A percentile compares a stretch with the other conserved stretches of the same genome.
These are phyloP conservation scores for Neotoxoptera formosana DNA, from an alignment of 1,140 invertebrate genomes.

Conservation along the genomic window DNA sequence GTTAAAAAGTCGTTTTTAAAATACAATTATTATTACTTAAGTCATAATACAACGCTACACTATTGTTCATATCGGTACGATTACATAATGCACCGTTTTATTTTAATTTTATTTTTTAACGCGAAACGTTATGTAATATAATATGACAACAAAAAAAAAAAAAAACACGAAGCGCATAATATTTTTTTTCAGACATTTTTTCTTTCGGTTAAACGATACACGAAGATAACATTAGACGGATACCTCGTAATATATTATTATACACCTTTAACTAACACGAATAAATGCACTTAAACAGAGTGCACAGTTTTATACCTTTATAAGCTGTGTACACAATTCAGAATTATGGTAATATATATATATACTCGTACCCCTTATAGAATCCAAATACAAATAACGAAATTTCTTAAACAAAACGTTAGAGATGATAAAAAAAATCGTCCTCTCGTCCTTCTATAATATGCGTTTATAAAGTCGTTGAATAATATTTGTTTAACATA, in stretches of 20 bases:
- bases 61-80: background rate
- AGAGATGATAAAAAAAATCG: background rate
- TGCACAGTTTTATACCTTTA: background rate
- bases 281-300: conserved; percentile 2
- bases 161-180: background rate
- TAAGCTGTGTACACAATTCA: background rate
- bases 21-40: background rate
- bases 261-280: background rate
- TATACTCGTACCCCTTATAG: background rate
- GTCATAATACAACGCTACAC: too few species aligned
- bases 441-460: too few species aligned
- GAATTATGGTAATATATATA: background rate
- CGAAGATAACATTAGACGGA: background rate
- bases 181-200: background rate
- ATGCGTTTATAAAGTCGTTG: background rate
- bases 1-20: background rate
- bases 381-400: background rate
- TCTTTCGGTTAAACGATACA: background rate
- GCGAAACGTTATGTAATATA: background rate
- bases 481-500: conserved; percentile 20
- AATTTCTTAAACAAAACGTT: background rate
- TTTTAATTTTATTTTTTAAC: background rate
- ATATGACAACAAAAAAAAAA: background rate
- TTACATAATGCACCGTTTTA: background rate
- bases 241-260: background rate